These are phyloP conservation scores for Vulpes lagopus DNA, from an alignment of 2,113 vertebrate species.

Conservation along the genomic window DNA sequence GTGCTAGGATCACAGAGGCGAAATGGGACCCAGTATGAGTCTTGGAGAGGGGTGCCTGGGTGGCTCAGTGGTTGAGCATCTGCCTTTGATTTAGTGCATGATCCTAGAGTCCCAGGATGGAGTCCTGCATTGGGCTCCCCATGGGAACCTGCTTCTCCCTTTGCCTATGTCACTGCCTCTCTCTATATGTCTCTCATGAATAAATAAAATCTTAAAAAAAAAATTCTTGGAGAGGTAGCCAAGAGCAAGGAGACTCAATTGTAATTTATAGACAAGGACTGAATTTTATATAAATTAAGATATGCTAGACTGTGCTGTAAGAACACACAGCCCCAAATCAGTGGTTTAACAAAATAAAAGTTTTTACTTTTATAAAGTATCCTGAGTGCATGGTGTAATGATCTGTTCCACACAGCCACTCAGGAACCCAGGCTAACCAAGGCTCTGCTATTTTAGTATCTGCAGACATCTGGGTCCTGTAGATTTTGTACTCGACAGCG, in stretches of 20 bases:
- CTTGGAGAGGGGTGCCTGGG: neutral
- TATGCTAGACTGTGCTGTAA: neutral
- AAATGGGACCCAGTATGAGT: neutral
- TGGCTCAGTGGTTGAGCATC: no score
- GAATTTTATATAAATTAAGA: constrained; percentile 19
- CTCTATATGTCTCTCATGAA: no score
- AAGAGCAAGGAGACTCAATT: neutral
- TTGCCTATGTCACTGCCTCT: no score
- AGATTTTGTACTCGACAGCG: neutral
- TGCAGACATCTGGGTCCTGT: neutral
- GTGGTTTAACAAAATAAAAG: neutral
- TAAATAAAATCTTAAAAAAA: no score
- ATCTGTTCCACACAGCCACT: neutral
- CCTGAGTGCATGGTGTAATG: no score
- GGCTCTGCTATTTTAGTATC: neutral
- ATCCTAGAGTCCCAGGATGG: no score
- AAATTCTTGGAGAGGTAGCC: neutral
- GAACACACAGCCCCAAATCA: neutral
- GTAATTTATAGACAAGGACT: neutral
- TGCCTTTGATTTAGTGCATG: no score
- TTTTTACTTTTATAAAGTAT: neutral
- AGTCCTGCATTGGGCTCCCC: no score
- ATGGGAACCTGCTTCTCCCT: no score
- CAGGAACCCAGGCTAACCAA: neutral
- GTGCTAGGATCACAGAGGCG: neutral